These are phyloP conservation scores for Hycleus cichorii DNA, from an alignment of 1,140 invertebrate species.

Conservation along the genomic window DNA sequence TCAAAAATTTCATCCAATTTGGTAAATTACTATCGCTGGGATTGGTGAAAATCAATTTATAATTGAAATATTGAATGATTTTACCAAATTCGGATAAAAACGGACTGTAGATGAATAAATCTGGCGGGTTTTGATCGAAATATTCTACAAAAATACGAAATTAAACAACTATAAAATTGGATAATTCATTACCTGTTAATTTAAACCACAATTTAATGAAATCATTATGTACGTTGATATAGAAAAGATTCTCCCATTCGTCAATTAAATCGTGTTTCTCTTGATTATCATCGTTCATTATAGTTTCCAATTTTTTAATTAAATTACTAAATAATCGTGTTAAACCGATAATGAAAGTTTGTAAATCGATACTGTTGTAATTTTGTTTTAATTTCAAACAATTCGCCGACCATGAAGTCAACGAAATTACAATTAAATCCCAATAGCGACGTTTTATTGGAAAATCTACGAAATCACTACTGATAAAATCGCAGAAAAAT, in stretches of 20 bases:
- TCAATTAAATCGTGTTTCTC: conserved; percentile 40
- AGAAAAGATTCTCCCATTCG: conserved; percentile 54
- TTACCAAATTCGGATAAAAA: conserved; percentile 39
- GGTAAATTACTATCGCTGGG: conserved; percentile 21
- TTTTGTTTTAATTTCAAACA: conserved; percentile 22
- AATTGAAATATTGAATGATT: conserved; percentile 34
- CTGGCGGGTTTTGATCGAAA: conserved; percentile 12
- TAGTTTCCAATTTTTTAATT: conserved; percentile 40
- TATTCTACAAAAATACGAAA: conserved; percentile 23
- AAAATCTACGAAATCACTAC: conserved; percentile 40
- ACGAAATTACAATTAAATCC: conserved; percentile 59
- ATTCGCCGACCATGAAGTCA: conserved; percentile 52
- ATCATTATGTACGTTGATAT: conserved; percentile 44
- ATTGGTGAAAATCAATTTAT: conserved; percentile 31
- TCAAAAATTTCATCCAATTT: conserved; percentile 35
- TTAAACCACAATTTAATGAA: conserved; percentile 47
- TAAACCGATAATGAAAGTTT: conserved; percentile 44
- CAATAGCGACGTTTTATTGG: conserved; percentile 44
- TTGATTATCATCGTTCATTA: conserved; percentile 42
- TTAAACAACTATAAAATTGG: too few relatives aligned
- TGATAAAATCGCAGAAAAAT: conserved; percentile 36
- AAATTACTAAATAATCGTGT: conserved; percentile 45
- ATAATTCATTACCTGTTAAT: conserved; percentile 31
- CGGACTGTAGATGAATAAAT: conserved; percentile 21
- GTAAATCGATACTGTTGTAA: conserved; percentile 35